Conservation (phyloP, 2,797 vertebrate genomes). For the Phalloptychus januarius region DNA sequence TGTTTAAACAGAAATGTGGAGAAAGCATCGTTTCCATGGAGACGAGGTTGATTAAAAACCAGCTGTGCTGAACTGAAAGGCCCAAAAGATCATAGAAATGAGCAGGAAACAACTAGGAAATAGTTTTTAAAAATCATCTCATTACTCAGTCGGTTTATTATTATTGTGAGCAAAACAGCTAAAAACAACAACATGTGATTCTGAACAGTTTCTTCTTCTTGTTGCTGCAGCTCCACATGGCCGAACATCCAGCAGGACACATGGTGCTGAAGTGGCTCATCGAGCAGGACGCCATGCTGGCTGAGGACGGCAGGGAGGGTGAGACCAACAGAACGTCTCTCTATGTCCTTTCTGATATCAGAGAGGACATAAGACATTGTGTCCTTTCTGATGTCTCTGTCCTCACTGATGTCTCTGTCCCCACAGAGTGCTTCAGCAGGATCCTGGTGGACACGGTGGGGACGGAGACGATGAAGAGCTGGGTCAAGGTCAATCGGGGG, state of each 20-base stretch:
- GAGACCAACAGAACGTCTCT: constrained; percentile 12
- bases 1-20: no score
- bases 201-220: not conserved
- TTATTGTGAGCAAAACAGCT: not conserved
- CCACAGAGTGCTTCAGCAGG: constrained; percentile 87
- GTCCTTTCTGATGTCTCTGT: no score
- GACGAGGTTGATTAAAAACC: no score
- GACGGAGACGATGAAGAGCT: constrained; percentile 86
- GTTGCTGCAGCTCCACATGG: constrained; percentile 88
- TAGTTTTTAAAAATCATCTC: not conserved
- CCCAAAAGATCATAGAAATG: not conserved
- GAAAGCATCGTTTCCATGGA: no score
- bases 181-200: not conserved
- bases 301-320: constrained; percentile 86
- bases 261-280: constrained; percentile 96
- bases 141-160: not conserved
- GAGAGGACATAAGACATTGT: no score
- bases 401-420: no score
- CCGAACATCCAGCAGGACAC: constrained; percentile 94
- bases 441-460: constrained; percentile 88
- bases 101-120: not conserved
- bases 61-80: not conserved
- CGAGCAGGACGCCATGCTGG: constrained; percentile 86
- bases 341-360: not conserved
- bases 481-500: constrained; percentile 91